Conservation (phyloP, 2,113 vertebrate species). For the Morone chrysops region DNA sequence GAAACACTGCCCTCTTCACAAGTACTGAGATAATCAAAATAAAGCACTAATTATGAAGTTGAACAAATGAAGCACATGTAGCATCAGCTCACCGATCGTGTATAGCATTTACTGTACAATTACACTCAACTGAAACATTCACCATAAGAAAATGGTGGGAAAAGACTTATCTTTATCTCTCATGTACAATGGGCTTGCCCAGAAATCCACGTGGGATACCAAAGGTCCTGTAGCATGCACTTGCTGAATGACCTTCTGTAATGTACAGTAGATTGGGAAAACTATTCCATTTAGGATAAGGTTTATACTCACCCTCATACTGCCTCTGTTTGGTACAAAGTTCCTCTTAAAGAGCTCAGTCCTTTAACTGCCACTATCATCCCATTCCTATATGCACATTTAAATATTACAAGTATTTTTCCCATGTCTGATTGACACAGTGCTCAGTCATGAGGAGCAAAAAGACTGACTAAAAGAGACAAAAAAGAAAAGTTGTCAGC, state of each 20-base stretch:
- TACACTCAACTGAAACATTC: constrained; percentile 25
- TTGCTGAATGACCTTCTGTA: constrained; percentile 73
- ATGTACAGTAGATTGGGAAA: constrained; percentile 57
- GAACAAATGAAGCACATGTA: constrained; percentile 75
- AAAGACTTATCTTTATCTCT: constrained; percentile 73
- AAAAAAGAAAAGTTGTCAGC: constrained; percentile 22
- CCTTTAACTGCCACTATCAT: constrained; percentile 70
- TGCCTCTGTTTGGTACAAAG: constrained; percentile 38
- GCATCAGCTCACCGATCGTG: constrained; percentile 62
- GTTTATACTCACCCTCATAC: constrained; percentile 31
- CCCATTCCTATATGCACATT: constrained; percentile 60
- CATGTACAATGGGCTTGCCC: constrained; percentile 67
- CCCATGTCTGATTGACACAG: constrained; percentile 43
- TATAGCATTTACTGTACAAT: constrained; percentile 22
- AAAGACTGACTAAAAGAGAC: constrained; percentile 59
- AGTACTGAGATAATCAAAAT: constrained; percentile 44
- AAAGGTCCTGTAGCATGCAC: constrained; percentile 77
- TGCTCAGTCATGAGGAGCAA: constrained; percentile 51
- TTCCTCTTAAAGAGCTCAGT: constrained; percentile 46
- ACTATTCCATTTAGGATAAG: constrained; percentile 50
- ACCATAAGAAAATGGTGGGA: constrained; percentile 25
- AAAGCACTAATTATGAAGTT: constrained; percentile 43
- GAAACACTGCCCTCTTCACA: constrained; percentile 68
- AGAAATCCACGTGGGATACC: constrained; percentile 47
- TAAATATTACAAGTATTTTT: constrained; percentile 29